Evolutionary conservation across 2,113 vertebrate species (phyloP), one percentile per base, ranked within the genome.

Genomic region (Sula dactylatra): DNA sequence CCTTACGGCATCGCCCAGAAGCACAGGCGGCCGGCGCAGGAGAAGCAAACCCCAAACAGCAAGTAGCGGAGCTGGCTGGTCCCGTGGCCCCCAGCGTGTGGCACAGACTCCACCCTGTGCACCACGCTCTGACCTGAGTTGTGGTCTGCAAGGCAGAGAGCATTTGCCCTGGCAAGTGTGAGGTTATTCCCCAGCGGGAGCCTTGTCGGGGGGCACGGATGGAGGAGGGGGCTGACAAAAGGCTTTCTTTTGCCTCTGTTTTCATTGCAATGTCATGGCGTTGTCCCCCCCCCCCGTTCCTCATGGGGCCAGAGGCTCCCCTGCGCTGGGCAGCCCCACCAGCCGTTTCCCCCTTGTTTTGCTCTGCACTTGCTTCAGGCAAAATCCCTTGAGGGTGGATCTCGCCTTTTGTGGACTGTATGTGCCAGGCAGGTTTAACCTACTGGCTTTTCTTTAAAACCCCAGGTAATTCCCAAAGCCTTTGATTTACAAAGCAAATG

Each of bases 1-100:
- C 99, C 99, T 52, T 99, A 99, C 0, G 99, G 99, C 1, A 78
- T 99, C 16, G 98, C 98, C 8, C 99, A 99, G 97, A 99, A 71
- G 66, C 82, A 97, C 71, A 98, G 93, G 89, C 94, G 40, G 88
- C 36, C 50, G 1, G 54, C 14, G 10, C 65, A 31, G 32, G 42
- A 58, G 10, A 88, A 98, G 77, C 84, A 86, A 15, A 71, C 40
- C 26, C 94, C 88, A 6, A 16, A 66, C 93, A 87, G 88, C 94
- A 97, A 98, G 80, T 98, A 98, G 94, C 0, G 4, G 26, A 36
- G 25, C 16, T 26, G 65, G 61, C 13, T 38, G 65, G 17, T 76
- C 56, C 84, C 16, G 0, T 4, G 3, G 58, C 29, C 29, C 38
- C 49, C 1, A 6, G 47, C 6, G 8, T 2, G 62, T 1, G 8